Evolutionary conservation across 1,140 invertebrate species (phyloP).

Genomic region (Hypsibius dujardini): DNA sequence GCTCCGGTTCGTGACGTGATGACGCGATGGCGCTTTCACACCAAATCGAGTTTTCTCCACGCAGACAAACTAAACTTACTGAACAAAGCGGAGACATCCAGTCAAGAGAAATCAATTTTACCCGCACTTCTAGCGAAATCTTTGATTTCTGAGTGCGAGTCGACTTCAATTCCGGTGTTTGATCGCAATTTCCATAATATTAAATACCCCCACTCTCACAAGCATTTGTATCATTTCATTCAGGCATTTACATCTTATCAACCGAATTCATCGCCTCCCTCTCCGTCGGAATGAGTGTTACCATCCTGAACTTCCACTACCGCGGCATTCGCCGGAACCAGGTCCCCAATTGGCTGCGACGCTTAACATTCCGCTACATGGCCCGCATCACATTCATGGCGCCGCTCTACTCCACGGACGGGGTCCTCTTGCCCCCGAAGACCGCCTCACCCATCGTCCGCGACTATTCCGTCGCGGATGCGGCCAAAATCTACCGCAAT

Average conservation of each 20-base stretch:
- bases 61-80: too few species aligned
- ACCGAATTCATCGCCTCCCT: slow-evolving; percentile 34
- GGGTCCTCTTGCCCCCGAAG: neutral
- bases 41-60: too few species aligned
- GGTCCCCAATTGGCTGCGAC: slow-evolving; percentile 36
- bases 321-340: slow-evolving; percentile 35
- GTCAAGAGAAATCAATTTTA: too few species aligned
- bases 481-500: slow-evolving; percentile 6
- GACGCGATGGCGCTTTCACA: too few species aligned
- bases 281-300: slow-evolving; percentile 37
- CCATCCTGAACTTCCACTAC: slow-evolving; percentile 42
- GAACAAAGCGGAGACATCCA: too few species aligned
- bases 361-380: slow-evolving; percentile 22
- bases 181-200: too few species aligned
- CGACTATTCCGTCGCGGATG: neutral
- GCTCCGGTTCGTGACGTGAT: too few species aligned
- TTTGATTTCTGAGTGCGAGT: neutral
- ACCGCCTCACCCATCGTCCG: neutral
- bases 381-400: neutral
- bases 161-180: neutral
- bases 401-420: slow-evolving; percentile 6
- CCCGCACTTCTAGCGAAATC: too few species aligned
- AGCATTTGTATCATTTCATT: neutral
- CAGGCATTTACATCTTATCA: slow-evolving; percentile 16
- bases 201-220: neutral